phyloP scores from a whole-genome alignment of 2,113 vertebrate genomes.

The Leptobrachium leishanense region DNA sequence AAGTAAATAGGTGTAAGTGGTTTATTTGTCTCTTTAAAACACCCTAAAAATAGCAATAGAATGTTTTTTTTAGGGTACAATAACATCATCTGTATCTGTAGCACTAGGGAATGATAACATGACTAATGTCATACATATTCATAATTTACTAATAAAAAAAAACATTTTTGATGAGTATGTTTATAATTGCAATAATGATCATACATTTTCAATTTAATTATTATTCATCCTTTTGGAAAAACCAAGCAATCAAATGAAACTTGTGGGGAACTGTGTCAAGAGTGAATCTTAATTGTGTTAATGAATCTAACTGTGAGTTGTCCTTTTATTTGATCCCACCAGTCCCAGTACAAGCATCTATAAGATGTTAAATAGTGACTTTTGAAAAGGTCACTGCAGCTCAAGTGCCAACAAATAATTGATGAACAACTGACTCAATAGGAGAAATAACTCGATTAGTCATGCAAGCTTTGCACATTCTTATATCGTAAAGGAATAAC shows the following conservation, averaged over 20 bases:
- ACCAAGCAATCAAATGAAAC: slow-evolving; percentile 40
- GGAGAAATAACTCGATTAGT: no score
- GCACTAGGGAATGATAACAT: slow-evolving; percentile 44
- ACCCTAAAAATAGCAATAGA: no score
- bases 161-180: slow-evolving; percentile 52
- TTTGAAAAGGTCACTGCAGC: slow-evolving; percentile 5
- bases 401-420: not conserved
- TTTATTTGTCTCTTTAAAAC: no score
- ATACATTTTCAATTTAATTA: slow-evolving; percentile 52
- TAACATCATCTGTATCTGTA: no score
- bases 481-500: not conserved
- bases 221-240: slow-evolving; percentile 49
- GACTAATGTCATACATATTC: slow-evolving; percentile 55
- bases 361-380: slow-evolving; percentile 46
- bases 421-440: not conserved
- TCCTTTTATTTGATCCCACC: slow-evolving; percentile 53
- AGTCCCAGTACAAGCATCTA: slow-evolving; percentile 53
- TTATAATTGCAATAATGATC: slow-evolving; percentile 64
- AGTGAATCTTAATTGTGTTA: slow-evolving; percentile 52
- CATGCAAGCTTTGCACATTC: not conserved
- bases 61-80: no score
- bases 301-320: slow-evolving; percentile 51
- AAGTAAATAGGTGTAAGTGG: no score
- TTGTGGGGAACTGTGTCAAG: slow-evolving; percentile 41
- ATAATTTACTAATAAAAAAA: slow-evolving; percentile 57